Base-by-base conservation (phyloP, 2,113 vertebrate genomes). In the Crotalus tigris region DNA sequence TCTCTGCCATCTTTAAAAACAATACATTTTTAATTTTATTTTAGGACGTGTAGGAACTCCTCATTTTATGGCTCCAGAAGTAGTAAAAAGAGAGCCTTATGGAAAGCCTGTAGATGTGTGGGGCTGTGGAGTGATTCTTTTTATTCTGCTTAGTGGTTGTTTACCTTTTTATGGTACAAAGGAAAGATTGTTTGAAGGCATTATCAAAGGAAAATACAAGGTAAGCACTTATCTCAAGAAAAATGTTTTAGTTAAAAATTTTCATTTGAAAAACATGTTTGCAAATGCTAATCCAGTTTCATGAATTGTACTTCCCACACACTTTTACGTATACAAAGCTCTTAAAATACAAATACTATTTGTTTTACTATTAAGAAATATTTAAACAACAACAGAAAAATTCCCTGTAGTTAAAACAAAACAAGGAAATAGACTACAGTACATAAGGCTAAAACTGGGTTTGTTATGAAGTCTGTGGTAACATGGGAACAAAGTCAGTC, bases 141-240 rank as follows among this genome's bases (percentile, higher is more conserved):
- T 99, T 97, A 99, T 99, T 96, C 98, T 99, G 91, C 98, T 99
- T 61, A 99, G 99, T 0, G 99, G 99, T 96, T 99, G 99, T 97
- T 98, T 99, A 96, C 99, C 99, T 95, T 99, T 99, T 97, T 99
- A 99, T 44, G 99, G 99, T 98, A 99, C 99, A 94, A 99, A 99
- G 98, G 99, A 99, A 96, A 98, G 99, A 94, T 97, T 99, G 97
- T 99, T 99, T 96, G 99, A 99, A 98, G 99, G 98, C 95, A 99
- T 99, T 97, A 99, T 99, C 94, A 99, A 99, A 98, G 99, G 99
- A 97, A 99, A 99, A 98, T 99, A 99, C 95, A 99, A 99, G 99
- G 99, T 99, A 98, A 95, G 92, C 95, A 5, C 89, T 88, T 94
- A 9, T 13, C 33, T 44, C 33, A 44, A 81, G 69, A 44, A 81